Conservation (phyloP, 1,140 invertebrate species). For the Bombus cullumanus region DNA sequence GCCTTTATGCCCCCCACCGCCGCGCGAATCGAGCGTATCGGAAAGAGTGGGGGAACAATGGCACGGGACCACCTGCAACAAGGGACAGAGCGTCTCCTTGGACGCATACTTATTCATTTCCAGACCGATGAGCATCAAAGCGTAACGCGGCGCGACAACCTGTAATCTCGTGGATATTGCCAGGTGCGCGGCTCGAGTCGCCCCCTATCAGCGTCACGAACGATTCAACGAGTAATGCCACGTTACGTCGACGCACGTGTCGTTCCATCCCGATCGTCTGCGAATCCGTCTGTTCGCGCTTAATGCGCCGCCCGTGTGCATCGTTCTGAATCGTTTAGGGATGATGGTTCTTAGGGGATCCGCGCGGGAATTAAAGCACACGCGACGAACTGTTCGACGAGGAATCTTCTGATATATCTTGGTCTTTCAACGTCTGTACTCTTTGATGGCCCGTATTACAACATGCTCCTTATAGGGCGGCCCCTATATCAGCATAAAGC, state of each 20-base stretch:
- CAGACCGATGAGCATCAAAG: constrained; percentile 53
- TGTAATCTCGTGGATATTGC: constrained; percentile 59
- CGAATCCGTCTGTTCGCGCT: constrained; percentile 31
- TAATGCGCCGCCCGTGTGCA: constrained; percentile 1
- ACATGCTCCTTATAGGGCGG: neutral
- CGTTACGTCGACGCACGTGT: constrained; percentile 26
- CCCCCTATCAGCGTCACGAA: constrained; percentile 48
- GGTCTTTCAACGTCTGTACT: too few species aligned
- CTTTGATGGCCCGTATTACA: neutral
- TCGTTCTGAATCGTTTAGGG: constrained; percentile 17
- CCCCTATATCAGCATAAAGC: neutral
- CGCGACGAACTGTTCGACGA: neutral
- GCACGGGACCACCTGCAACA: constrained; percentile 43
- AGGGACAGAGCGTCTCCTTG: constrained; percentile 45
- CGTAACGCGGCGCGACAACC: constrained; percentile 38
- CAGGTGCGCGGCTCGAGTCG: constrained; percentile 51
- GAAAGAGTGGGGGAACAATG: constrained; percentile 31
- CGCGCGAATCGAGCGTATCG: constrained; percentile 23
- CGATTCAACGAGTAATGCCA: constrained; percentile 40
- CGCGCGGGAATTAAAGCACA: constrained; percentile 9
- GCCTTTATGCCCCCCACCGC: neutral
- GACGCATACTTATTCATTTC: constrained; percentile 57
- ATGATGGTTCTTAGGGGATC: neutral
- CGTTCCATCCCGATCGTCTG: constrained; percentile 36
- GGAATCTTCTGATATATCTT: neutral